A percentile compares a stretch with the other conserved stretches of the same genome.
phyloP scores from a whole-genome alignment of 1,140 invertebrate genomes.

The Achroia grisella region DNA sequence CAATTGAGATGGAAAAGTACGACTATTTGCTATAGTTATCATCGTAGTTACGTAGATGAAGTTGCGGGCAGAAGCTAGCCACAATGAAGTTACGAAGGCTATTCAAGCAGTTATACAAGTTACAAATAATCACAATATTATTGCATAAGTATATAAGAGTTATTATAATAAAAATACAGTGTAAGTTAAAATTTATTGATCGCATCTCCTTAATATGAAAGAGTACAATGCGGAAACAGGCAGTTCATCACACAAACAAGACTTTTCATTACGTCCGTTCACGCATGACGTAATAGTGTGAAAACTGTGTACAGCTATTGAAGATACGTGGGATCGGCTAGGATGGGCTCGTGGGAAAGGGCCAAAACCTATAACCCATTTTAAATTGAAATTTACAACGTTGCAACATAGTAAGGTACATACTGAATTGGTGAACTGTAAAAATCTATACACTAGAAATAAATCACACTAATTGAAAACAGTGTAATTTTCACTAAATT shows the following conservation, averaged over 20 bases:
- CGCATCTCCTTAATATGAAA: conserved; percentile 29
- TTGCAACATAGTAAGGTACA: no score
- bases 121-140: conserved; percentile 18
- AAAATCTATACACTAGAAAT: no score
- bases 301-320: conserved; percentile 47
- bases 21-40: no score
- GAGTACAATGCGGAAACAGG: conserved; percentile 35
- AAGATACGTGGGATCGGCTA: conserved; percentile 45
- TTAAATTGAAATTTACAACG: no score
- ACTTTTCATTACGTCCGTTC: conserved; percentile 43
- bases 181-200: conserved; percentile 8
- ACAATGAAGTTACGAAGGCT: no score
- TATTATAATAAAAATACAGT: neutral
- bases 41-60: no score
- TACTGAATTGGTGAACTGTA: no score
- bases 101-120: no score
- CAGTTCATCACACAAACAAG: conserved; percentile 30
- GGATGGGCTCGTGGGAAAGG: conserved; percentile 57
- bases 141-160: neutral
- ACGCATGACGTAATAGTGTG: conserved; percentile 48
- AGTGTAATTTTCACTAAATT: no score
- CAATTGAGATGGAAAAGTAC: no score
- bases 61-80: no score
- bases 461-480: no score
- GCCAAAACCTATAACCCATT: neutral